These are phyloP conservation scores for Drosophila sp. DNA, from an alignment of 1,140 invertebrate genomes.

Conservation along the genomic window DNA sequence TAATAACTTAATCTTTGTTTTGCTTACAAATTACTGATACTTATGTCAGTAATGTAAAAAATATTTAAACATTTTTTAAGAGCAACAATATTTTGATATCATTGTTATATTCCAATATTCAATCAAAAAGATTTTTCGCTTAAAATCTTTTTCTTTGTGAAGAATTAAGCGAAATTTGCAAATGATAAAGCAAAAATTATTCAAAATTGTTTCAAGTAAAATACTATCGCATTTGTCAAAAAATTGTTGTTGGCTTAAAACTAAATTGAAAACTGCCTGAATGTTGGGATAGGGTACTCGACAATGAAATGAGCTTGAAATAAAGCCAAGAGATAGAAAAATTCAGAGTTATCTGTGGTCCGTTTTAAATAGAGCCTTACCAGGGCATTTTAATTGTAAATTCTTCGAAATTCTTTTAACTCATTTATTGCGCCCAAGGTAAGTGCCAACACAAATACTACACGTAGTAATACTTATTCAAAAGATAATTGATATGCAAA, in stretches of 20 bases:
- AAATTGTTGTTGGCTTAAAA: slow-evolving; percentile 75
- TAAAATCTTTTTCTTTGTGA: slow-evolving; percentile 83
- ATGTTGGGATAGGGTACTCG: slow-evolving; percentile 99
- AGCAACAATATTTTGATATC: slow-evolving; percentile 77
- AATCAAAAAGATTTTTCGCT: slow-evolving; percentile 84
- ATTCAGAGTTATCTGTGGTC: slow-evolving; percentile 47
- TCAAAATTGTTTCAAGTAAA: background rate
- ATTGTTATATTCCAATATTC: slow-evolving; percentile 38
- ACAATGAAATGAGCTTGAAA: slow-evolving; percentile 76
- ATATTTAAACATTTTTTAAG: slow-evolving; percentile 22
- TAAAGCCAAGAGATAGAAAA: slow-evolving; percentile 49
- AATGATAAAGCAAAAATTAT: background rate
- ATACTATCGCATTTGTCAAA: slow-evolving; percentile 34
- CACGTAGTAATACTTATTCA: slow-evolving; percentile 14
- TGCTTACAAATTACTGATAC: slow-evolving; percentile 19
- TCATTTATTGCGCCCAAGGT: slow-evolving; percentile 41
- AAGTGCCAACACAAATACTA: slow-evolving; percentile 44
- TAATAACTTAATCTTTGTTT: slow-evolving; percentile 9
- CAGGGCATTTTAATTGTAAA: slow-evolving; percentile 12
- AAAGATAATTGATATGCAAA: slow-evolving; percentile 20
- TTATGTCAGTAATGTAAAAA: slow-evolving; percentile 13
- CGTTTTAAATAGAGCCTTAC: slow-evolving; percentile 42
- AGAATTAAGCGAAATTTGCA: background rate
- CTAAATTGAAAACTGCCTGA: slow-evolving; percentile 91
- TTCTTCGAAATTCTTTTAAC: background rate